Evolutionary conservation across 2,888 invertebrate species (phyloP).

Genomic region (Pharmacophagus antenor): DNA sequence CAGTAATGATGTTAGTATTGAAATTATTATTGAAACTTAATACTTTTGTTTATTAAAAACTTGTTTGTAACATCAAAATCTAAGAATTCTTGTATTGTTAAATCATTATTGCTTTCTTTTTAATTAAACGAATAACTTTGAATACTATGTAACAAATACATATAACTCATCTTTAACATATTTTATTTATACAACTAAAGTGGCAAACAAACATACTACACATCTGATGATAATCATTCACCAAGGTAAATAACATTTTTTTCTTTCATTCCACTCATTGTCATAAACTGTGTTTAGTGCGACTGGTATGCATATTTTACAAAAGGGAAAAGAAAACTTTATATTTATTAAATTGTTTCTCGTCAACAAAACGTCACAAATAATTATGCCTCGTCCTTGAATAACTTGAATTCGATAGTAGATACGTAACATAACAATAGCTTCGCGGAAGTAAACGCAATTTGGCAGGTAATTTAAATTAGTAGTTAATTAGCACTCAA

Average conservation of each 20-base stretch:
- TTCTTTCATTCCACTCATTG: not conserved
- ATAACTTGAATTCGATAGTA: too few relatives aligned
- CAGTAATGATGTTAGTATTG: not conserved
- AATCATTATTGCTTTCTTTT: conserved; percentile 5
- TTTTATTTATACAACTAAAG: too few relatives aligned
- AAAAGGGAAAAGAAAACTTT: not conserved
- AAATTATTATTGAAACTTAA: not conserved
- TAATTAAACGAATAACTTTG: conserved; percentile 14
- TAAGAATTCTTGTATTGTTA: not conserved
- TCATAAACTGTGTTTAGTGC: not conserved
- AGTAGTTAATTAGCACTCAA: not conserved
- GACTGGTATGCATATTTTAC: not conserved
- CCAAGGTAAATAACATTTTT: not conserved
- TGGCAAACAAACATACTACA: too few relatives aligned
- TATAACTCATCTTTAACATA: conserved; percentile 33
- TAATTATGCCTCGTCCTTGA: too few relatives aligned
- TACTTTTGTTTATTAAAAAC: too few relatives aligned
- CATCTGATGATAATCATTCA: too few relatives aligned
- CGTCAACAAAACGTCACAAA: too few relatives aligned
- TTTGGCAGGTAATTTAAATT: too few relatives aligned
- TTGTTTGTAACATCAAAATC: too few relatives aligned
- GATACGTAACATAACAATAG: too few relatives aligned
- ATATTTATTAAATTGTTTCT: too few relatives aligned
- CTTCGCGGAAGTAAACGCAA: too few relatives aligned
- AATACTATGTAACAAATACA: conserved; percentile 15